phyloP scores from a whole-genome alignment of 1,140 invertebrate species.

The Saccostrea echinata region DNA sequence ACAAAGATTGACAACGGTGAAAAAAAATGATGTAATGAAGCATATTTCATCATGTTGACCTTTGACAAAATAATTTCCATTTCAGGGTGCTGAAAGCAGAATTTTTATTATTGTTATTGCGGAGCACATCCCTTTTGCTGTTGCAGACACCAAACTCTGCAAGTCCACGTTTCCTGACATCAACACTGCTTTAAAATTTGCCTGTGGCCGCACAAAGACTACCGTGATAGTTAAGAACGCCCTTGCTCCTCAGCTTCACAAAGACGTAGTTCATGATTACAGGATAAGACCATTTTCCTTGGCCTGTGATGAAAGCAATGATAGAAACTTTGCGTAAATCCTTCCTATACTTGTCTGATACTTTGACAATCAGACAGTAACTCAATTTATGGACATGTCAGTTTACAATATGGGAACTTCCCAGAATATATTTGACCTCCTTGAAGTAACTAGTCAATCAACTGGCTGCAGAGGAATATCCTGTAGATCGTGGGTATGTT shows the following conservation, averaged over 20 bases:
- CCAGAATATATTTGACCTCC: no score
- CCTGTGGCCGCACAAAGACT: no score
- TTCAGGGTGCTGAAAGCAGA: neutral
- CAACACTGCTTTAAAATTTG: conserved; percentile 51
- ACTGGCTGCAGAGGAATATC: no score
- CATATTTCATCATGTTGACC: neutral
- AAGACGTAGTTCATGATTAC: neutral
- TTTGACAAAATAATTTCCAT: no score
- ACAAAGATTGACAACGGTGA: no score
- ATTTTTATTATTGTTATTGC: conserved; percentile 38
- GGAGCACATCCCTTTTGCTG: conserved; percentile 46
- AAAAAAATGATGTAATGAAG: neutral
- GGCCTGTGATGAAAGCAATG: conserved; percentile 31
- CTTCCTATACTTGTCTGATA: conserved; percentile 32
- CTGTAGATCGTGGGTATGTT: no score
- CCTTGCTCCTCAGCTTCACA: no score
- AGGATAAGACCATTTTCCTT: neutral
- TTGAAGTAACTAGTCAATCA: no score
- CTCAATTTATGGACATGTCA: conserved; percentile 23
- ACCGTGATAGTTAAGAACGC: no score
- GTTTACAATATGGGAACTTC: conserved; percentile 38
- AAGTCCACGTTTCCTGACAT: conserved; percentile 56
- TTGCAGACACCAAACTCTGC: conserved; percentile 80
- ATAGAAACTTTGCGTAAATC: conserved; percentile 14
- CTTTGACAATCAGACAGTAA: neutral